Evolutionary conservation across 2,113 vertebrate genomes (phyloP).

Genomic region (Cariama cristata): DNA sequence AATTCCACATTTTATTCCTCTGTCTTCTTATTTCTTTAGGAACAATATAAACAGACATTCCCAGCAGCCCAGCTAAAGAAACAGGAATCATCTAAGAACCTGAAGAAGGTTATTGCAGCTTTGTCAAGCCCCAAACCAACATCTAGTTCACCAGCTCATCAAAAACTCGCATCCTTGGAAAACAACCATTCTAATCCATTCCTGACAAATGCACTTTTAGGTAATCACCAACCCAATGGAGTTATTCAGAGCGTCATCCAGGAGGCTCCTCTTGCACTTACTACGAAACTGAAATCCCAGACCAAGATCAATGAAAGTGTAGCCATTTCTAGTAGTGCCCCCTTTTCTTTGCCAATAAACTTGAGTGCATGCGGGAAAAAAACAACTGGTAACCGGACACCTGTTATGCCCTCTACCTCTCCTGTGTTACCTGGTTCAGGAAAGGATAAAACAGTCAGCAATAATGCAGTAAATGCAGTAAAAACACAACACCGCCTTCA

Average conservation of each 20-base stretch:
- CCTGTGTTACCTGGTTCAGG: slow-evolving; percentile 82
- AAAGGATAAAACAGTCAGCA: slow-evolving; percentile 84
- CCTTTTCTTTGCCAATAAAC: slow-evolving; percentile 85
- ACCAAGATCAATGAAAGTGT: slow-evolving; percentile 76
- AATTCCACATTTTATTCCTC: background rate
- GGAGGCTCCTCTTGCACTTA: slow-evolving; percentile 92
- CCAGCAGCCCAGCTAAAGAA: slow-evolving; percentile 82
- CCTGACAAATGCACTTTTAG: slow-evolving; percentile 93
- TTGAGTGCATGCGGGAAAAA: slow-evolving; percentile 84
- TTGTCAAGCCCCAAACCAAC: slow-evolving; percentile 80
- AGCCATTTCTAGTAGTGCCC: slow-evolving; percentile 72
- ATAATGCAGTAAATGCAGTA: slow-evolving; percentile 71
- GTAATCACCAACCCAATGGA: slow-evolving; percentile 88
- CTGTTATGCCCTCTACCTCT: slow-evolving; percentile 73
- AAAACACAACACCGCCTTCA: slow-evolving; percentile 83
- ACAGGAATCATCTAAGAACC: slow-evolving; percentile 81
- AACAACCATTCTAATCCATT: slow-evolving; percentile 87
- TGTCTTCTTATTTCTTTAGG: slow-evolving; percentile 77
- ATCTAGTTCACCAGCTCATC: slow-evolving; percentile 79
- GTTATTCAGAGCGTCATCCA: slow-evolving; percentile 85
- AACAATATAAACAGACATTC: slow-evolving; percentile 86
- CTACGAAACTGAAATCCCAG: slow-evolving; percentile 84
- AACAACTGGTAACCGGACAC: slow-evolving; percentile 66
- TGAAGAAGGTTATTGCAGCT: slow-evolving; percentile 85
- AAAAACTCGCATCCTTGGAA: slow-evolving; percentile 78